Evolutionary conservation across 2,113 vertebrate genomes (phyloP).

Genomic region (Clupea harengus): DNA sequence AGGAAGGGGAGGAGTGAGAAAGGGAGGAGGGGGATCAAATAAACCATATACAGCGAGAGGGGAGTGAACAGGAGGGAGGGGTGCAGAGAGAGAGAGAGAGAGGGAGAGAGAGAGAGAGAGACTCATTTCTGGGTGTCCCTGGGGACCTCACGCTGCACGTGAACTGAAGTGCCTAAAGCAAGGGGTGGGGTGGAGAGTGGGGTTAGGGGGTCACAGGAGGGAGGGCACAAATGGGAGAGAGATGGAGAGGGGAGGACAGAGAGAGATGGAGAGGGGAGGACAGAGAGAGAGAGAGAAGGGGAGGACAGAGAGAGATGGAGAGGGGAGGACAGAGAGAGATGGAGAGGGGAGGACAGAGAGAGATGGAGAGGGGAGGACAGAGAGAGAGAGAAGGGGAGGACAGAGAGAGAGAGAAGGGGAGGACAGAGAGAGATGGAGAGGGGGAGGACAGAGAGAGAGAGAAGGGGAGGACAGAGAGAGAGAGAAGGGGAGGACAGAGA

Average conservation of each 20-base stretch:
- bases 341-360: neutral
- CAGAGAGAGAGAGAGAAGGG: slow-evolving; percentile 5
- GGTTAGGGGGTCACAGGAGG: neutral
- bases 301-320: neutral
- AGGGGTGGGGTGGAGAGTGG: slow-evolving; percentile 19
- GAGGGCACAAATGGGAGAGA: neutral
- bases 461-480: neutral
- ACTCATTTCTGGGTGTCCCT: neutral
- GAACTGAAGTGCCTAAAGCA: neutral
- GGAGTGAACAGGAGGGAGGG: neutral
- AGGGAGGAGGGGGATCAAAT: neutral
- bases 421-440: slow-evolving; percentile 19
- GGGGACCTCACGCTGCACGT: neutral
- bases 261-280: neutral
- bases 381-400: no score
- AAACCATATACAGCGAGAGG: neutral
- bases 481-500: slow-evolving; percentile 2
- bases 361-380: neutral
- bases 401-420: slow-evolving; percentile 5
- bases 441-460: no score
- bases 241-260: slow-evolving; percentile 19
- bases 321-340: neutral
- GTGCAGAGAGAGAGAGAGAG: neutral
- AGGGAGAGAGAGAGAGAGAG: neutral
- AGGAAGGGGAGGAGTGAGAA: neutral